Percentiles rank a stretch among this genome's conserved stretches.
Evolutionary conservation across 2,888 invertebrate genomes (phyloP).

Genomic region (Apamea crenata): DNA sequence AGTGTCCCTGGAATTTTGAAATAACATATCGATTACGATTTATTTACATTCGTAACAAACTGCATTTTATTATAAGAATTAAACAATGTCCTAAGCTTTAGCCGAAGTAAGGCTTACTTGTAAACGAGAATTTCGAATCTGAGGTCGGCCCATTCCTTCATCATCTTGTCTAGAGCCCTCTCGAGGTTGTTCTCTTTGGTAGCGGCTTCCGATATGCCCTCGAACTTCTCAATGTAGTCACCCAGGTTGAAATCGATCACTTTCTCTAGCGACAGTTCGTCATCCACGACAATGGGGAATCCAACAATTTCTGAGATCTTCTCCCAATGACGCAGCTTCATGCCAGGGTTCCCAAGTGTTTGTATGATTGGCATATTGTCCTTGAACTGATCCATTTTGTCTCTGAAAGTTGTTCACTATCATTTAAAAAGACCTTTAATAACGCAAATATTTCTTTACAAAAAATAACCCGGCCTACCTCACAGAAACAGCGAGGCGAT

Average conservation of each 20-base stretch:
- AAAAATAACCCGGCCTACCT: conserved; percentile 73
- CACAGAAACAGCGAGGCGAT: conserved; percentile 92
- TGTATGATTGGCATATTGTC: conserved; percentile 97
- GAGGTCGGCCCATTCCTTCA: conserved; percentile 96
- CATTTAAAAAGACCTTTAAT: not conserved
- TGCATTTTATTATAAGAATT: not conserved
- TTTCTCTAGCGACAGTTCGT: conserved; percentile 94
- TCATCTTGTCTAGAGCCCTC: conserved; percentile 97
- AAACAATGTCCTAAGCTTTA: not conserved
- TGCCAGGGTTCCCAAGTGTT: conserved; percentile 98
- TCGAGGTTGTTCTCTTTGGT: conserved; percentile 98
- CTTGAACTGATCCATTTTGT: conserved; percentile 96
- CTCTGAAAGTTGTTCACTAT: conserved; percentile 77
- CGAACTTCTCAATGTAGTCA: conserved; percentile 97
- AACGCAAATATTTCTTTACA: not conserved
- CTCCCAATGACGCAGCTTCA: conserved; percentile 98
- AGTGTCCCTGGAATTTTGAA: conserved; percentile 91
- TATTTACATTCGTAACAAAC: conserved; percentile 5
- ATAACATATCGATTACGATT: not conserved
- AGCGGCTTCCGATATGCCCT: conserved; percentile 97
- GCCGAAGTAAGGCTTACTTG: conserved; percentile 85
- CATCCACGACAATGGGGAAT: conserved; percentile 96
- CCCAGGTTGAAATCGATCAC: conserved; percentile 97
- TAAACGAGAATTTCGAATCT: conserved; percentile 93
- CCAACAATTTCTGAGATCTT: conserved; percentile 98